Evolutionary conservation across 2,797 vertebrate genomes (phyloP).

Genomic region (Poecilia velifera): DNA sequence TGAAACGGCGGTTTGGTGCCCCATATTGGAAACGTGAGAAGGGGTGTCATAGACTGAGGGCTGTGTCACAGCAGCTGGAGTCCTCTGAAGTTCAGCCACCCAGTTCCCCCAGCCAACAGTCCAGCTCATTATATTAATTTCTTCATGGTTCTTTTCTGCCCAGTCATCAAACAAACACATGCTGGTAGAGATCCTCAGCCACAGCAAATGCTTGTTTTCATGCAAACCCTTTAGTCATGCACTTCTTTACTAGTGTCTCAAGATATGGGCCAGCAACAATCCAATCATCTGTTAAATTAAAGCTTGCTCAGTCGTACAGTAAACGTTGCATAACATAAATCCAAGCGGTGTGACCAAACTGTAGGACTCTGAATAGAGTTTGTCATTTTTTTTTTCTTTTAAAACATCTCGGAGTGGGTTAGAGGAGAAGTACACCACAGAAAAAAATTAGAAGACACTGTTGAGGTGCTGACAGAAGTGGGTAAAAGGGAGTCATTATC

Average conservation of each 20-base stretch:
- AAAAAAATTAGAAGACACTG: neutral
- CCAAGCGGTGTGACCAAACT: constrained; percentile 33
- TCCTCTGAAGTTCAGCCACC: constrained; percentile 50
- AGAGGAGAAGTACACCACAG: neutral
- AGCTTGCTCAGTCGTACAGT: constrained; percentile 58
- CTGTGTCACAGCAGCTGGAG: constrained; percentile 55
- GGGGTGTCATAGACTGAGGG: constrained; percentile 54
- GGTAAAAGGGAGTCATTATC: neutral
- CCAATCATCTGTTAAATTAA: constrained; percentile 75
- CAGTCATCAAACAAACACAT: constrained; percentile 52
- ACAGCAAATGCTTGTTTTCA: constrained; percentile 48
- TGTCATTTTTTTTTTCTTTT: constrained; percentile 4
- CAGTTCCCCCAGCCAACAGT: constrained; percentile 12
- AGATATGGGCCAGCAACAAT: constrained; percentile 69
- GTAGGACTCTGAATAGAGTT: constrained; percentile 7
- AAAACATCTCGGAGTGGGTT: constrained; percentile 29
- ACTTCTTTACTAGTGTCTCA: constrained; percentile 50
- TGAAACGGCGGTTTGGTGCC: constrained; percentile 68
- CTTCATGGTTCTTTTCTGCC: constrained; percentile 22
- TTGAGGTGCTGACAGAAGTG: neutral
- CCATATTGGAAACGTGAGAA: constrained; percentile 76
- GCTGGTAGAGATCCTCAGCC: constrained; percentile 23
- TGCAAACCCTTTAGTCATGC: constrained; percentile 52
- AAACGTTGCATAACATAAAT: constrained; percentile 51
- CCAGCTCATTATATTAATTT: constrained; percentile 37